Evolutionary conservation across 2,113 vertebrate genomes (phyloP).

Genomic region (Propithecus coquereli): DNA sequence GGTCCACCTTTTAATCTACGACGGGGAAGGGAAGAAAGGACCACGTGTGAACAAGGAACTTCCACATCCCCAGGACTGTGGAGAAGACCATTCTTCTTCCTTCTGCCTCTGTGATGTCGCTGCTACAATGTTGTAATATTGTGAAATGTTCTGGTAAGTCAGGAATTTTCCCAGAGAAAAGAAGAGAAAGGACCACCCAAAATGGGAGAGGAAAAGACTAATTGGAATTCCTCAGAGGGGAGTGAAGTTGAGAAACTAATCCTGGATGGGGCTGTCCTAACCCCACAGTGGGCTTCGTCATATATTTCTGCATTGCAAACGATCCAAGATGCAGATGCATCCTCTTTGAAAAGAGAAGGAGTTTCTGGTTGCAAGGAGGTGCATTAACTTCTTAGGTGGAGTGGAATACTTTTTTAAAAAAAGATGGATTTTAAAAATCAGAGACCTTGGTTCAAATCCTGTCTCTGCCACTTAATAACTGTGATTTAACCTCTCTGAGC

Average conservation of each 20-base stretch:
- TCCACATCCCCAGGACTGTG: accelerated
- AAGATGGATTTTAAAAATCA: neutral
- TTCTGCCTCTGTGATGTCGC: neutral
- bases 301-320: neutral
- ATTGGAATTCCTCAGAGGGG: neutral
- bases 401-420: neutral
- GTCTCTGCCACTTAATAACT: neutral
- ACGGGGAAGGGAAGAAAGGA: neutral
- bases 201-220: neutral
- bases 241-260: neutral
- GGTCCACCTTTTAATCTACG: accelerated
- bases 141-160: neutral
- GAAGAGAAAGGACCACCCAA: neutral
- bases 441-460: neutral
- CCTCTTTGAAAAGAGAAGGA: neutral
- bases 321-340: neutral
- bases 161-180: neutral
- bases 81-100: neutral
- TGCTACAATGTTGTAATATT: neutral
- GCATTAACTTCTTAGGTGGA: neutral
- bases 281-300: neutral
- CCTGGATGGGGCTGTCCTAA: neutral
- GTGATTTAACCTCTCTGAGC: neutral
- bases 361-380: too few species aligned
- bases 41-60: accelerated